Evolutionary conservation across 2,113 vertebrate species (phyloP), one percentile per base, ranked within the genome.

Genomic region (Hypanus sabinus): DNA sequence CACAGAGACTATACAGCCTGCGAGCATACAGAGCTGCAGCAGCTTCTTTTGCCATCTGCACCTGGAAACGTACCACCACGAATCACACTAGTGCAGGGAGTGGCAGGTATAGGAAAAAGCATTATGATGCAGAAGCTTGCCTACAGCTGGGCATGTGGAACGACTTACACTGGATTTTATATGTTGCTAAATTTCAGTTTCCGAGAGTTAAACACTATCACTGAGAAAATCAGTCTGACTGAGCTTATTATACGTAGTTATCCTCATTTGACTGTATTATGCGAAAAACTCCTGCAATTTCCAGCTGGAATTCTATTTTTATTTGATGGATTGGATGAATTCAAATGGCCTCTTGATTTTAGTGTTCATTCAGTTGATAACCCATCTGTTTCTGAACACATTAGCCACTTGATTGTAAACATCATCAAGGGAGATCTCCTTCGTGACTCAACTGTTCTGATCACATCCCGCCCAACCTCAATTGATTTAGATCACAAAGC

Each of bases 291-390:
- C 27, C 27, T 87, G 55, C 4, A 87, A 60, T 87, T 14, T 60
- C 83, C 83, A 5, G 11, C 3, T 11, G 27, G 55, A 55, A 87
- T 87, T 12, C 83, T 87, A 14, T 87, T 87, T 62, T 87, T 87
- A 30, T 30, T 87, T 87, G 83, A 87, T 16, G 83, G 83, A n/a
- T 87, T 87, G 55, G 83, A 87, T 87, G 83, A 87, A 87, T 87
- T 87, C 83, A 87, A 62, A 87, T 55, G 27, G 11, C 14, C 83
- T 87, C 83, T 87, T 87, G 83, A 87, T 14, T 87, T 87, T 87
- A 30, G 14, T 27, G 27, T 30, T 60, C 27, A 30, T 30, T 87
- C 83, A 60, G 0, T n/a, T 60, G 55, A 60, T n/a, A 24, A 55
- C 46, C 27, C 27, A 0, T 87, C 83, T 55, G 30, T 62, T 87